Evolutionary conservation across 2,797 vertebrate species (phyloP).

Genomic region (Cossypha polioptera): DNA sequence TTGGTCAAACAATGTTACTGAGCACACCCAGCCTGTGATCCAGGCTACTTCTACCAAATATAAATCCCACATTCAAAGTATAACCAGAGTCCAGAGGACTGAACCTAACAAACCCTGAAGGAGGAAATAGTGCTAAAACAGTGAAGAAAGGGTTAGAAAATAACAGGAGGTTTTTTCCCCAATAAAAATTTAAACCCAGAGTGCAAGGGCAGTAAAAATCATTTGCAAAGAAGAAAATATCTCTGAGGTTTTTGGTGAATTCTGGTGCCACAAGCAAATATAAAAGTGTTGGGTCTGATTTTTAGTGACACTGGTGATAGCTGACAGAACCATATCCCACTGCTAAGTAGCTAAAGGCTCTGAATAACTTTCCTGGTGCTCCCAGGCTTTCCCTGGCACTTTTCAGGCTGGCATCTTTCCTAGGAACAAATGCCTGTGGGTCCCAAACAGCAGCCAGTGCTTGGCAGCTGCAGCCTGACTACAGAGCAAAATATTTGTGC

Average conservation of each 20-base stretch:
- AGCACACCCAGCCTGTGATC: background rate
- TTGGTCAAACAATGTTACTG: slow-evolving; percentile 37
- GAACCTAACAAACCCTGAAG: background rate
- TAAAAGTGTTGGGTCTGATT: background rate
- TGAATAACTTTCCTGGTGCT: background rate
- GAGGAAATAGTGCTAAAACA: background rate
- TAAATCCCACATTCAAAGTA: background rate
- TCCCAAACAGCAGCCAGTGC: background rate
- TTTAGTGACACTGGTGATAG: background rate
- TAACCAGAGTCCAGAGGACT: rapidly evolving
- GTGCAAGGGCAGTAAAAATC: background rate
- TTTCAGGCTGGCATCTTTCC: background rate
- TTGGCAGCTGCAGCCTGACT: background rate
- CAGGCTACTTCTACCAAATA: background rate
- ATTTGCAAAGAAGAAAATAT: background rate
- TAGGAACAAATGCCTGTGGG: background rate
- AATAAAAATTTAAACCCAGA: background rate
- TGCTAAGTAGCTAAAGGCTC: background rate
- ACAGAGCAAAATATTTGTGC: background rate
- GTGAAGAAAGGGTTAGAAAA: background rate
- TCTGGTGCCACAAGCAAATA: background rate
- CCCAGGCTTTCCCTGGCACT: background rate
- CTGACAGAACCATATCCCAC: background rate
- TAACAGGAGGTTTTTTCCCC: rapidly evolving
- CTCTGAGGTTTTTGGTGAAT: background rate